These are phyloP conservation scores for Tokudaia muenninki DNA, from an alignment of 2,797 vertebrate genomes.

Conservation along the genomic window DNA sequence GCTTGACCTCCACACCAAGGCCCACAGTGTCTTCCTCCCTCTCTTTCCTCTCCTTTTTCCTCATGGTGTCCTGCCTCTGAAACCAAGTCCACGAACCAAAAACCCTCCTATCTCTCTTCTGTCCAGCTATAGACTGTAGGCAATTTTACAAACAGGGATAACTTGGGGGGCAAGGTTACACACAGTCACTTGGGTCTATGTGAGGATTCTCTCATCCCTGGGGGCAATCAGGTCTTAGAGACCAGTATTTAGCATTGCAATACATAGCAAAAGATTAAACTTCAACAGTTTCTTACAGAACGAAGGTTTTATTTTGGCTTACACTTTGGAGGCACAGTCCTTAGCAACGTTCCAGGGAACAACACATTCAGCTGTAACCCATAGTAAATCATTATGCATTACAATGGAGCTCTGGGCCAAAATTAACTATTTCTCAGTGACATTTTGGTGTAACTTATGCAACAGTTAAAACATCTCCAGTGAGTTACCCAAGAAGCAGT, in stretches of 20 bases:
- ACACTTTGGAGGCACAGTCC: not conserved
- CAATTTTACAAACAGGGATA: no score
- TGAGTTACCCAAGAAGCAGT: not conserved
- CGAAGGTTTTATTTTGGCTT: not conserved
- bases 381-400: not conserved
- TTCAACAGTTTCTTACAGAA: not conserved
- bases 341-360: not conserved
- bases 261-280: not conserved
- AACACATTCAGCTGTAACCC: not conserved
- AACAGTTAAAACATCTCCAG: not conserved
- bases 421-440: not conserved
- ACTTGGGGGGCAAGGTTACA: no score
- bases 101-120: no score
- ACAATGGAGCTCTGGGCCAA: not conserved
- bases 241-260: not conserved
- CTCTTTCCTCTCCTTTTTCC: no score
- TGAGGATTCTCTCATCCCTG: not conserved
- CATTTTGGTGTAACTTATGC: not conserved
- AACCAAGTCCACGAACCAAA: no score
- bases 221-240: not conserved
- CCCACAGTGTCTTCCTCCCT: no score
- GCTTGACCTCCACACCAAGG: no score
- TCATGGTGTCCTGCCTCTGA: no score
- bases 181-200: no score
- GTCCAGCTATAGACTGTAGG: no score